Percentiles rank a stretch among this genome's conserved stretches.
Evolutionary conservation across 2,113 vertebrate genomes (phyloP).

Genomic region (Trogon surrucura): DNA sequence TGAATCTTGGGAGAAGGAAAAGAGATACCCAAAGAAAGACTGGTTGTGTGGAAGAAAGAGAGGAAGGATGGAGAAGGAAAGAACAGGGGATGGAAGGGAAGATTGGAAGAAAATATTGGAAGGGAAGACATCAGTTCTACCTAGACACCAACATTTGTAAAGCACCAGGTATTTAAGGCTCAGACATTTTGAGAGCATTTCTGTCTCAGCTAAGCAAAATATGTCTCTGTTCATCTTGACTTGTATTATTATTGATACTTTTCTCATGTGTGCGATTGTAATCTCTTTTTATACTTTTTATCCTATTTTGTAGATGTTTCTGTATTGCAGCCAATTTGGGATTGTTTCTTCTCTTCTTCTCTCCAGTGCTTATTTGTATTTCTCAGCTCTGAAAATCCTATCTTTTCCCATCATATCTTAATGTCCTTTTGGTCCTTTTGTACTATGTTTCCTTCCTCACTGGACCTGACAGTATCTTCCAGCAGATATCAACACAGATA

Average conservation of each 20-base stretch:
- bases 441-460: neutral
- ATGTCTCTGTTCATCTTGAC: neutral
- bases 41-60: neutral
- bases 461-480: neutral
- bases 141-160: neutral
- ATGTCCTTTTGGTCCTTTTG: neutral
- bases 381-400: neutral
- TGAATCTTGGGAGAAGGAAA: neutral
- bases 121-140: neutral
- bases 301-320: neutral
- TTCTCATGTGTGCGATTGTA: neutral
- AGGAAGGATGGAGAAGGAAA: neutral
- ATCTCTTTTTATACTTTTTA: neutral
- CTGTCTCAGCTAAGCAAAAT: neutral
- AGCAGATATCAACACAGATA: neutral
- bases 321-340: neutral
- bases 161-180: neutral
- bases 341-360: neutral
- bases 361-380: neutral
- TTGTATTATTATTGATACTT: neutral
- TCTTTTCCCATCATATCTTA: neutral
- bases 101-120: neutral
- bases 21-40: neutral
- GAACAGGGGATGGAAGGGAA: neutral
- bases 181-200: neutral